phyloP scores from a whole-genome alignment of 2,797 vertebrate species.

The Callimico goeldii region DNA sequence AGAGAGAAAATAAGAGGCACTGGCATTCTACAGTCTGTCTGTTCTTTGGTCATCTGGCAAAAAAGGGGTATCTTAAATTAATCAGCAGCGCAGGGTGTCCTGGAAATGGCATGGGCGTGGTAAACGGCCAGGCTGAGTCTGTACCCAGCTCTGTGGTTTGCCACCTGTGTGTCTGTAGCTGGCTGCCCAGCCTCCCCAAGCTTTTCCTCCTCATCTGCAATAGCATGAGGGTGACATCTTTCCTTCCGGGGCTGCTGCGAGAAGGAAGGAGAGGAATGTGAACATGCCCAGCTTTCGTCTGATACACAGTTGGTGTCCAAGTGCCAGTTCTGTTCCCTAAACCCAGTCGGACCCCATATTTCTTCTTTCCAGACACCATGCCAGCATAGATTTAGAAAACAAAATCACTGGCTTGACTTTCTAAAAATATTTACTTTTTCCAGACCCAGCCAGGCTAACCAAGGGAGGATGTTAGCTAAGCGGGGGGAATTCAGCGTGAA shows the following conservation, averaged over 20 bases:
- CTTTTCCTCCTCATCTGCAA: not conserved
- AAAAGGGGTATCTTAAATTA: not conserved
- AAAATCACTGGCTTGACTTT: slow-evolving; percentile 41
- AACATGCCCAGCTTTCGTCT: not conserved
- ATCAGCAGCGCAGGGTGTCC: not conserved
- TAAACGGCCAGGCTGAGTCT: not conserved
- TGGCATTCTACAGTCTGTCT: not conserved
- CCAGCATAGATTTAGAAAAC: slow-evolving; percentile 57
- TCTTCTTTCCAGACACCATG: slow-evolving; percentile 14
- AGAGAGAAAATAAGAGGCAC: not conserved
- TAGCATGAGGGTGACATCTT: not conserved
- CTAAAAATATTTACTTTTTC: slow-evolving; percentile 51
- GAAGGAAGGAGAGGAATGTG: not conserved
- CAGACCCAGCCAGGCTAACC: not conserved
- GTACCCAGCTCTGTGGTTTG: not conserved
- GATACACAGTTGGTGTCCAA: not conserved
- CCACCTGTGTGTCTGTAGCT: not conserved
- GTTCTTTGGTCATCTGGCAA: not conserved
- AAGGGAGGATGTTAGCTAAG: slow-evolving; percentile 19
- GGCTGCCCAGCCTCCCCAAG: not conserved
- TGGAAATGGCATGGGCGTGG: not conserved
- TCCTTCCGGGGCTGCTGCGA: not conserved
- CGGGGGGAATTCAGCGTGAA: not conserved
- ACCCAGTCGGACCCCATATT: not conserved
- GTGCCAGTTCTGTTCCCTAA: not conserved